Evolutionary conservation across 2,888 invertebrate species (phyloP).

Genomic region (Temnothorax ravouxi): DNA sequence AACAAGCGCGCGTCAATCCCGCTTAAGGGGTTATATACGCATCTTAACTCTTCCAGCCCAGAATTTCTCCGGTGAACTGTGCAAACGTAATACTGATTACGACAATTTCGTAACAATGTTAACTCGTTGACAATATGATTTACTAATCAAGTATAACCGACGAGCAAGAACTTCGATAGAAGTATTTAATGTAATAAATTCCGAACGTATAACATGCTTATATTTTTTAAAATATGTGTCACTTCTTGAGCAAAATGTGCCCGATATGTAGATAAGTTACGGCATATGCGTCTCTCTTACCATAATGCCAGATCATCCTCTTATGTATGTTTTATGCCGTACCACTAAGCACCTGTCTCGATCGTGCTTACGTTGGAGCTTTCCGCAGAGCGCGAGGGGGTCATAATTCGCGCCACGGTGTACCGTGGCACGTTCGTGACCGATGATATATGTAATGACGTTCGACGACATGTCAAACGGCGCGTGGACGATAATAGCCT

Average conservation of each 20-base stretch:
- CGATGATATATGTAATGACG: slow-evolving; percentile 55
- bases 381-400: slow-evolving; percentile 15
- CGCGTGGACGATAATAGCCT: slow-evolving; percentile 55
- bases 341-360: slow-evolving; percentile 54
- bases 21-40: slow-evolving; percentile 48
- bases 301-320: slow-evolving; percentile 71
- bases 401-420: slow-evolving; percentile 42
- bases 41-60: not conserved
- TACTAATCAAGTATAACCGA: not conserved
- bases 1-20: slow-evolving; percentile 61
- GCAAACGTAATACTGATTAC: not conserved
- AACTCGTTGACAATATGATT: not conserved
- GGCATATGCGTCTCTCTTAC: slow-evolving; percentile 8
- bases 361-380: slow-evolving; percentile 51
- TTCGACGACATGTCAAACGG: slow-evolving; percentile 58
- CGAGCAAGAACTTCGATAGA: not conserved
- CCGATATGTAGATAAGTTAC: slow-evolving; percentile 14
- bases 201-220: no score
- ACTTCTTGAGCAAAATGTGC: not conserved
- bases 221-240: not conserved
- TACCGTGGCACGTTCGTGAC: slow-evolving; percentile 32
- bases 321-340: slow-evolving; percentile 71
- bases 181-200: slow-evolving; percentile 3
- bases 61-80: not conserved
- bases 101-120: not conserved